Conservation (phyloP, 1,140 invertebrate genomes). For the Frieseomelitta varia region DNA sequence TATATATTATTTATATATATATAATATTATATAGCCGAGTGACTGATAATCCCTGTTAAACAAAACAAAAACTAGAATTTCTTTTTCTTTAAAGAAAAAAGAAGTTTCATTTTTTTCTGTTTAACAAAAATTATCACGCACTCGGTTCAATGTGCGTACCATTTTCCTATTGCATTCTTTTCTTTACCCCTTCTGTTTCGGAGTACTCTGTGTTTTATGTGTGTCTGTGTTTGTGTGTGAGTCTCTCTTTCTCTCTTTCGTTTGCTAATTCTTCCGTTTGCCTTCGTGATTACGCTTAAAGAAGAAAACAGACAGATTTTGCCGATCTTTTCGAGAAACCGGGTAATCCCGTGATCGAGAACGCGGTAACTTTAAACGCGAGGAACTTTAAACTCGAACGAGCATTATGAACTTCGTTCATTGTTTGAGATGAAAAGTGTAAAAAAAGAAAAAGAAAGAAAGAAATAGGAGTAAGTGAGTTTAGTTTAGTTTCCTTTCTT, state of each 20-base stretch:
- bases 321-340: conserved; percentile 13
- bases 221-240: background rate
- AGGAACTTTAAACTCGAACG: conserved; percentile 19
- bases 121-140: conserved; percentile 75
- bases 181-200: background rate
- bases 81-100: conserved; percentile 6
- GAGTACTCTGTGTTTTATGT: conserved; percentile 13
- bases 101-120: conserved; percentile 42
- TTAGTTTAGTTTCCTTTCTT: background rate
- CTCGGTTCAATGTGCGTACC: conserved; percentile 76
- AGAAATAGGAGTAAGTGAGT: background rate
- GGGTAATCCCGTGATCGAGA: conserved; percentile 27
- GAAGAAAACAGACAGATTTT: background rate
- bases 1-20: conserved; percentile 46
- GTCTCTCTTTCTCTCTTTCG: background rate
- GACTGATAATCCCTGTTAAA: no score
- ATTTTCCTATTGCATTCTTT: conserved; percentile 52
- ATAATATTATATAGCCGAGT: background rate
- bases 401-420: no score
- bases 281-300: background rate
- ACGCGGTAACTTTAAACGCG: conserved; percentile 3
- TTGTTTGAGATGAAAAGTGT: background rate
- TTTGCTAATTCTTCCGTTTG: background rate
- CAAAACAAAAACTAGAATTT: conserved; percentile 54
- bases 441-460: background rate